These are phyloP conservation scores for Distichodus sexfasciatus DNA, from an alignment of 2,797 vertebrate species.

Conservation along the genomic window DNA sequence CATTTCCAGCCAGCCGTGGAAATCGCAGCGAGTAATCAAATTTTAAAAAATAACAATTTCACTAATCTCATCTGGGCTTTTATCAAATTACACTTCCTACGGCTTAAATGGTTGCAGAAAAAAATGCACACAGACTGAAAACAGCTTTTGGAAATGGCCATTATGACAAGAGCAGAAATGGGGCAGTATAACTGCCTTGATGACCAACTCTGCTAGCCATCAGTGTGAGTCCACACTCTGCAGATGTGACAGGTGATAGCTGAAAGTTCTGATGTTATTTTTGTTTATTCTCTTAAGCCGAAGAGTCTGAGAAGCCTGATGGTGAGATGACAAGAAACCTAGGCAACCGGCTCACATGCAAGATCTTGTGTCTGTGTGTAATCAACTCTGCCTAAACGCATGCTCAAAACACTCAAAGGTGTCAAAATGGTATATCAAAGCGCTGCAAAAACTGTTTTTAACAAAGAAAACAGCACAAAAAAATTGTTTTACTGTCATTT, in stretches of 20 bases:
- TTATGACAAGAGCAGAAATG: background rate
- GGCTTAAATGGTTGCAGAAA: background rate
- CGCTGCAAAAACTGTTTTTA: too few species aligned
- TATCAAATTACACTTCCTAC: background rate
- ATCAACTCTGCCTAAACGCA: too few species aligned
- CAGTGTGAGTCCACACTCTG: background rate
- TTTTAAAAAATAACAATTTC: background rate
- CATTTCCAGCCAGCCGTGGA: background rate
- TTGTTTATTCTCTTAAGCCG: background rate
- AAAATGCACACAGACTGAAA: background rate
- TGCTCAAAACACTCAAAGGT: too few species aligned
- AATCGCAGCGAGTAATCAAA: slow-evolving; percentile 10
- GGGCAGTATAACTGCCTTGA: slow-evolving; percentile 1
- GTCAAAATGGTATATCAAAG: too few species aligned
- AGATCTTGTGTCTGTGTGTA: too few species aligned
- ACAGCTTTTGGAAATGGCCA: background rate
- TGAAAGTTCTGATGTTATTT: background rate
- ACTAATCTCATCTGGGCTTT: background rate
- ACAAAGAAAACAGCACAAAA: too few species aligned
- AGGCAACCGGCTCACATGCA: too few species aligned
- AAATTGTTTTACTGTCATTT: too few species aligned
- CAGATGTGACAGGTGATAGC: slow-evolving; percentile 11
- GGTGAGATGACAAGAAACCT: too few species aligned
- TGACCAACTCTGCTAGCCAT: slow-evolving; percentile 7
- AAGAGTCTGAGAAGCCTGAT: too few species aligned